These are phyloP conservation scores for Teinopalpus imperialis DNA, from an alignment of 2,888 invertebrate genomes.

Conservation along the genomic window DNA sequence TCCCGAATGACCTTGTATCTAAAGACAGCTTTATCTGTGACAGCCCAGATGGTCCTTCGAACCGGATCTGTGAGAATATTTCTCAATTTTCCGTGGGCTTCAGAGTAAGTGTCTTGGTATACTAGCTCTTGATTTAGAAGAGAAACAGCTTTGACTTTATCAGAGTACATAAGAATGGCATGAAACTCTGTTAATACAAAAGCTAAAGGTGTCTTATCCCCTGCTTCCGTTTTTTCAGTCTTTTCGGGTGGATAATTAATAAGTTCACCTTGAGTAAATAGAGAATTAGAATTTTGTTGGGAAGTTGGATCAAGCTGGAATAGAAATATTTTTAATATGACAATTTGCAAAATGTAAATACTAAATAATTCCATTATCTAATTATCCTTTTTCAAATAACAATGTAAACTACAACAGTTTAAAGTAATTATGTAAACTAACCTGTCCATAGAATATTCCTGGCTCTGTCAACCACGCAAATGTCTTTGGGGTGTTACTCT, in stretches of 20 bases:
- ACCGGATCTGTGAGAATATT: constrained; percentile 91
- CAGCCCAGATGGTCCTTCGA: constrained; percentile 92
- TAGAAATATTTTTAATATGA: constrained; percentile 14
- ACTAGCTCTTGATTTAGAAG: constrained; percentile 92
- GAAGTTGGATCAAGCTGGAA: constrained; percentile 75
- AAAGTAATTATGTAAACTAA: constrained; percentile 48
- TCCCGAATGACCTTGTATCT: constrained; percentile 92
- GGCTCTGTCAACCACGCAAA: constrained; percentile 95
- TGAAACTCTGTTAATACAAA: constrained; percentile 96
- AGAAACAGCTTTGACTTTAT: constrained; percentile 92
- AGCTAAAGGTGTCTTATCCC: constrained; percentile 83
- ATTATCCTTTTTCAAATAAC: no score
- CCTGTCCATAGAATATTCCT: constrained; percentile 91
- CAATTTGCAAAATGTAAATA: no score
- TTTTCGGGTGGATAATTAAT: constrained; percentile 61
- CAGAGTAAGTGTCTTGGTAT: constrained; percentile 92
- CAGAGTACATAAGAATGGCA: constrained; percentile 90
- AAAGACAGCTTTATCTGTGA: constrained; percentile 92
- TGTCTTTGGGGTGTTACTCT: constrained; percentile 85
- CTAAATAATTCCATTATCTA: no score
- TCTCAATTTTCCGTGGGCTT: constrained; percentile 89
- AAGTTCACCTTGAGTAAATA: constrained; percentile 70
- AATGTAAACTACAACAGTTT: no score
- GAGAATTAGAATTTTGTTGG: constrained; percentile 72
- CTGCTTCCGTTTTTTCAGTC: constrained; percentile 55